Conservation (phyloP, 2,113 vertebrate species). For the Synodontis membranacea region DNA sequence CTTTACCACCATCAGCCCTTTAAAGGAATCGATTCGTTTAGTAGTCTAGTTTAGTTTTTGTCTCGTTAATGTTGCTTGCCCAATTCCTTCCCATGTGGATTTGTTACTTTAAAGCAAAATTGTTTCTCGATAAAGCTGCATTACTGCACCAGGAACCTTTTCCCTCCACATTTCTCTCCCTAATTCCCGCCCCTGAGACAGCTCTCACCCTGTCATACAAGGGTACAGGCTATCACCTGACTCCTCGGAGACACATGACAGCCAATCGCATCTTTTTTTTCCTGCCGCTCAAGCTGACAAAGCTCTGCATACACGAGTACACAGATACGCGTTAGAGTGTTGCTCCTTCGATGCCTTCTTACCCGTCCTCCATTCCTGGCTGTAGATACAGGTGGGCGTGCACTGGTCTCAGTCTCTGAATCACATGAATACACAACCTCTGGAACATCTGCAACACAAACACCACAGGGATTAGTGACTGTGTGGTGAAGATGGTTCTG, state of each 20-base stretch:
- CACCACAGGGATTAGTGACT: not conserved
- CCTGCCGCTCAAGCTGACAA: too few relatives aligned
- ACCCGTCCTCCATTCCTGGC: slow-evolving; percentile 98
- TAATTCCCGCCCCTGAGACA: not conserved
- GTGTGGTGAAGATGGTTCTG: not conserved
- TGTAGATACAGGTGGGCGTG: slow-evolving; percentile 98
- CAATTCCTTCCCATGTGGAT: not conserved
- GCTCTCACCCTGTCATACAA: not conserved
- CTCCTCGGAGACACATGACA: too few relatives aligned
- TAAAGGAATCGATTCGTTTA: not conserved
- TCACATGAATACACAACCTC: slow-evolving; percentile 96
- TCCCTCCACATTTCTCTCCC: not conserved
- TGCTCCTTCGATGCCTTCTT: slow-evolving; percentile 34
- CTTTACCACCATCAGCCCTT: not conserved
- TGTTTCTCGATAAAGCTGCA: too few relatives aligned
- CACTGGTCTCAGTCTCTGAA: slow-evolving; percentile 91
- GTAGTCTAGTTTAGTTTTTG: not conserved
- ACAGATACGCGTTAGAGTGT: not conserved
- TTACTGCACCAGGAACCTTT: not conserved
- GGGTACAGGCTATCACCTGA: too few relatives aligned
- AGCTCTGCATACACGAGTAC: not conserved
- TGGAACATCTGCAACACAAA: slow-evolving; percentile 90
- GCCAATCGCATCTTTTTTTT: too few relatives aligned
- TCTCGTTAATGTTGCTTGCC: not conserved
- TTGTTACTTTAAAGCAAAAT: not conserved